phyloP scores from a whole-genome alignment of 2,888 invertebrate genomes.

The Ichneumoninae sp. region DNA sequence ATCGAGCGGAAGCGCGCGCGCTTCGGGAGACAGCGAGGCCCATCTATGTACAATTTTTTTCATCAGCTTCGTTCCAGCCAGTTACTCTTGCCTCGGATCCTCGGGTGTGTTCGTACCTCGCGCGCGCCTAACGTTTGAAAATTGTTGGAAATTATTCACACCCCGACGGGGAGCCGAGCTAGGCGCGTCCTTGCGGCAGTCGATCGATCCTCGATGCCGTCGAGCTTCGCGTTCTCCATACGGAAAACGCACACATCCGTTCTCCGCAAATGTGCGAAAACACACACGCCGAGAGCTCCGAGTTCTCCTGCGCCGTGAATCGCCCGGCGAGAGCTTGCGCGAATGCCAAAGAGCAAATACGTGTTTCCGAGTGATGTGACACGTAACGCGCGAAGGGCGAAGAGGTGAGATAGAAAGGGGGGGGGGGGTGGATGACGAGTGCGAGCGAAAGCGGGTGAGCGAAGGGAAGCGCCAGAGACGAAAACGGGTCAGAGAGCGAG shows the following conservation, averaged over 20 bases:
- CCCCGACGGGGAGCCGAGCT: constrained; percentile 18
- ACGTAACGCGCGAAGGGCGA: constrained; percentile 61
- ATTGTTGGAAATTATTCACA: constrained; percentile 62
- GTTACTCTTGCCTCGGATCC: neutral
- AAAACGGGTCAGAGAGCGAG: constrained; percentile 19
- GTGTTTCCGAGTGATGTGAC: constrained; percentile 76
- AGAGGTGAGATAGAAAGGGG: neutral
- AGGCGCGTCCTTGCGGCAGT: constrained; percentile 48
- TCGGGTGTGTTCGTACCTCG: constrained; percentile 14
- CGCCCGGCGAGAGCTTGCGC: constrained; percentile 63
- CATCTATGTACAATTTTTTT: neutral
- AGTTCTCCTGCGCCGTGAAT: constrained; percentile 49
- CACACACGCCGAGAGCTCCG: constrained; percentile 14
- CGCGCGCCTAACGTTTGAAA: constrained; percentile 40
- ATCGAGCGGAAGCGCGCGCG: neutral
- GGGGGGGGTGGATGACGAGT: neutral
- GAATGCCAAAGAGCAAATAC: constrained; percentile 78
- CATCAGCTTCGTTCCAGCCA: neutral
- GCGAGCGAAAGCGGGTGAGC: constrained; percentile 30
- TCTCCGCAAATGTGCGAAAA: constrained; percentile 19
- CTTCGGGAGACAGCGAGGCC: too few relatives aligned
- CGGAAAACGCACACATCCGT: neutral
- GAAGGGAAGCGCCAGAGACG: constrained; percentile 17
- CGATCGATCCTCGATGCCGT: constrained; percentile 62
- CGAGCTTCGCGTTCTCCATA: constrained; percentile 40